Percentiles rank a stretch among this genome's conserved stretches.
phyloP scores from a whole-genome alignment of 2,797 vertebrate species.

The Emys orbicularis region DNA sequence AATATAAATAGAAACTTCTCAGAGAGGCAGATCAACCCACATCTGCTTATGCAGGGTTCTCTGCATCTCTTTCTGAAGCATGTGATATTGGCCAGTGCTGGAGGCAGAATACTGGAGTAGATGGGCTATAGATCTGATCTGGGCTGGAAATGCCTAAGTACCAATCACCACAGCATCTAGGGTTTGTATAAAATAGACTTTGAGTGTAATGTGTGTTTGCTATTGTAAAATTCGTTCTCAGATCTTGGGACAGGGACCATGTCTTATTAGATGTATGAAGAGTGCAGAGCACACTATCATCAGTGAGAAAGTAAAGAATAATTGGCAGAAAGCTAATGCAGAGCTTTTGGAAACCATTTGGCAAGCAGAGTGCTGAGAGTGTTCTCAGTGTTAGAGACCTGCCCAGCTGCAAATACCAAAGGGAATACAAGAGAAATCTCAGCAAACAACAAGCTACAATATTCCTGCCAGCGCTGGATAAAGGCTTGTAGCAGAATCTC shows the following conservation, averaged over 20 bases:
- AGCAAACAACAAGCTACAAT: neutral
- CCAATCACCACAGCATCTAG: neutral
- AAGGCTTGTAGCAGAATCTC: neutral
- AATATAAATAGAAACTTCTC: neutral
- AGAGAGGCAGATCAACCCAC: neutral
- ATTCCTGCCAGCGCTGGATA: neutral
- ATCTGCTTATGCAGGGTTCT: neutral
- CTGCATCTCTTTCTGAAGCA: neutral
- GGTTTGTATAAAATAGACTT: neutral
- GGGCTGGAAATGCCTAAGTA: neutral
- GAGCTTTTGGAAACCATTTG: neutral
- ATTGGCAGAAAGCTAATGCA: neutral
- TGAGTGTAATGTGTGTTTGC: neutral
- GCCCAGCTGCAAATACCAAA: neutral
- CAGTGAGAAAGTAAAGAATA: neutral
- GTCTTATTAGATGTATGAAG: neutral
- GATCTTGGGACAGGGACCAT: neutral
- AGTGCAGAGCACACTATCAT: too few species aligned
- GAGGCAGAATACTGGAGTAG: neutral
- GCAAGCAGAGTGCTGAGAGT: neutral
- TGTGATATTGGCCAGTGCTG: neutral
- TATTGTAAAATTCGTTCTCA: neutral
- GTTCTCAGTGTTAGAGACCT: neutral
- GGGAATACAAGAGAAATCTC: neutral
- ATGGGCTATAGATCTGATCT: neutral